phyloP scores from a whole-genome alignment of 2,113 vertebrate genomes.

The Grammomys dolichurus region DNA sequence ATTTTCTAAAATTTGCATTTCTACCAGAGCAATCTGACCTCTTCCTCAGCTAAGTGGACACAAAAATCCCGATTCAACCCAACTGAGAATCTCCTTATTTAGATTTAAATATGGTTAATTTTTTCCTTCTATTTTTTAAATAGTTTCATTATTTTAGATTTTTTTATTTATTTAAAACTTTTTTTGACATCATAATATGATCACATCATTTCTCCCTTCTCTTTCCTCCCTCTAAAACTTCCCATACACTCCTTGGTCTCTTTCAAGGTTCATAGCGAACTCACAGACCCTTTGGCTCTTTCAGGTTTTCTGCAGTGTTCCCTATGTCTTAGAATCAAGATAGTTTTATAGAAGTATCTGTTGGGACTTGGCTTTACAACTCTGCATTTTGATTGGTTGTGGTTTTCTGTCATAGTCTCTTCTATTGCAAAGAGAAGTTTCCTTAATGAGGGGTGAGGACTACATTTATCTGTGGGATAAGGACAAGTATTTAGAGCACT shows the following conservation, averaged over 20 bases:
- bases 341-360: background rate
- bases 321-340: background rate
- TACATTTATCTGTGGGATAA: background rate
- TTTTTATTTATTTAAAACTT: background rate
- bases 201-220: background rate
- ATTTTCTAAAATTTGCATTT: slow-evolving; percentile 10
- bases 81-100: background rate
- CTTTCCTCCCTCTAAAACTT: background rate
- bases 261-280: background rate
- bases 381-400: background rate
- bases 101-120: background rate
- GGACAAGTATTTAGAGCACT: background rate
- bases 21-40: background rate
- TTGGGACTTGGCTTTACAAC: background rate
- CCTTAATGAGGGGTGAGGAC: background rate
- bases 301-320: background rate
- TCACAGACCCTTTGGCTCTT: background rate
- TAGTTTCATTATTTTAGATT: background rate
- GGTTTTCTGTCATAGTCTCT: background rate
- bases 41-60: background rate
- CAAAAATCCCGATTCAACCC: slow-evolving; percentile 16
- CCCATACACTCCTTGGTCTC: background rate
- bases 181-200: background rate
- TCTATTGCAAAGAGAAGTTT: background rate
- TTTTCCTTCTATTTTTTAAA: slow-evolving; percentile 12